Conservation (phyloP, 2,797 vertebrate genomes). For the Sebastiscus albofasciatus region DNA sequence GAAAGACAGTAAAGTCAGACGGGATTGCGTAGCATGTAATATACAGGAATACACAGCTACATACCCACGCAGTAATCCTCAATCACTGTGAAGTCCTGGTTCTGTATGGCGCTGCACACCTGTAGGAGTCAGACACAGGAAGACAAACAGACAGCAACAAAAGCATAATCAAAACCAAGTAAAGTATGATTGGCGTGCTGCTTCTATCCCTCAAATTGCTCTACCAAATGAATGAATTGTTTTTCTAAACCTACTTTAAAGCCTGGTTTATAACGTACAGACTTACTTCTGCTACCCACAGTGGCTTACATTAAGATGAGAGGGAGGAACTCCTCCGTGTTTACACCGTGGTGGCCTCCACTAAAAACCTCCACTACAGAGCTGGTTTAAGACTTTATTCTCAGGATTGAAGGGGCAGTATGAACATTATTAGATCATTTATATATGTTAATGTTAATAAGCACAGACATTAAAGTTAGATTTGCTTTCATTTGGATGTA, state of each 20-base stretch:
- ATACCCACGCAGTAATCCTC: conserved; percentile 77
- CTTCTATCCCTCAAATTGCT: not conserved
- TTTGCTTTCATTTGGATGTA: not conserved
- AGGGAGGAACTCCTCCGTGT: not conserved
- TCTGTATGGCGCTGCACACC: conserved; percentile 82
- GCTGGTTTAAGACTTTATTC: not conserved
- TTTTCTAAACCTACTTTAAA: not conserved
- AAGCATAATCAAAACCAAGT: not conserved
- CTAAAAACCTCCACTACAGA: not conserved
- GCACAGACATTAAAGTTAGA: too few relatives aligned
- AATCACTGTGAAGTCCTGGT: conserved; percentile 81
- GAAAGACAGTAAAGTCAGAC: too few relatives aligned
- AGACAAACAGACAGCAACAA: conserved; percentile 3
- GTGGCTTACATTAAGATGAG: not conserved
- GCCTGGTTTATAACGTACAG: not conserved
- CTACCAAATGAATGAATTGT: not conserved
- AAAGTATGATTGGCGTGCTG: not conserved
- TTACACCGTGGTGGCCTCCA: not conserved
- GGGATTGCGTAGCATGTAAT: too few relatives aligned
- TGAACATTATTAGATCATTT: not conserved
- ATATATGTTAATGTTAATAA: not conserved
- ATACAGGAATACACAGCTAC: not conserved
- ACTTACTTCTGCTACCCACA: not conserved
- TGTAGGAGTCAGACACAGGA: conserved; percentile 36
- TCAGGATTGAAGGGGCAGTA: not conserved